These are phyloP conservation scores for Cepaea hortensis DNA, from an alignment of 2,888 invertebrate species.

Conservation along the genomic window DNA sequence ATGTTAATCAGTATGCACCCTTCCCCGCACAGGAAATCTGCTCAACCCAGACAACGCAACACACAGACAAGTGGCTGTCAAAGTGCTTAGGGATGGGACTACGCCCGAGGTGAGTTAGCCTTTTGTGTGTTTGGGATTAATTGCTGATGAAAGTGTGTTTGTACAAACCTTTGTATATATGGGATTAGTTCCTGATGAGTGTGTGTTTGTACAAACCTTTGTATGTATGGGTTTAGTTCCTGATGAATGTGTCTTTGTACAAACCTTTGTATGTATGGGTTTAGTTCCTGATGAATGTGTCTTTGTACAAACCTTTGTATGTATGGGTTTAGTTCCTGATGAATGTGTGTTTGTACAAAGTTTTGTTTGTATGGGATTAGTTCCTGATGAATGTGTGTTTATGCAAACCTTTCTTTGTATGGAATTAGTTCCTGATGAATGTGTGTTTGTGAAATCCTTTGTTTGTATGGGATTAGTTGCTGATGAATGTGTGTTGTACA, in stretches of 20 bases:
- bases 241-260: not conserved
- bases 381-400: too few relatives aligned
- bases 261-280: not conserved
- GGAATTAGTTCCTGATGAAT: too few relatives aligned
- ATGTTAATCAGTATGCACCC: too few relatives aligned
- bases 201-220: not conserved
- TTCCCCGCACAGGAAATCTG: conserved; percentile 53
- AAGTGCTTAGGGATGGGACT: conserved; percentile 72
- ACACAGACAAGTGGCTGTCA: conserved; percentile 64
- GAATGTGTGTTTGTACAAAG: too few relatives aligned
- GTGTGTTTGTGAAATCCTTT: too few relatives aligned
- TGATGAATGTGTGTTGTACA: too few relatives aligned
- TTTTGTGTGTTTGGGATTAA: not conserved
- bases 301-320: not conserved
- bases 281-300: not conserved
- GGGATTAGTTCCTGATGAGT: not conserved
- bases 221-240: not conserved
- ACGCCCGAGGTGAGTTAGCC: conserved; percentile 76
- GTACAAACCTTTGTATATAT: not conserved
- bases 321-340: too few relatives aligned
- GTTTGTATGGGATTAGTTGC: too few relatives aligned
- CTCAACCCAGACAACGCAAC: conserved; percentile 43
- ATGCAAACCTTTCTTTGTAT: too few relatives aligned
- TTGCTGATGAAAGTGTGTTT: not conserved
- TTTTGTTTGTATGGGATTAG: too few relatives aligned